Percentiles rank a stretch among this genome's conserved stretches.
phyloP scores from a whole-genome alignment of 2,113 vertebrate species.

The Gymnobelideus leadbeateri region DNA sequence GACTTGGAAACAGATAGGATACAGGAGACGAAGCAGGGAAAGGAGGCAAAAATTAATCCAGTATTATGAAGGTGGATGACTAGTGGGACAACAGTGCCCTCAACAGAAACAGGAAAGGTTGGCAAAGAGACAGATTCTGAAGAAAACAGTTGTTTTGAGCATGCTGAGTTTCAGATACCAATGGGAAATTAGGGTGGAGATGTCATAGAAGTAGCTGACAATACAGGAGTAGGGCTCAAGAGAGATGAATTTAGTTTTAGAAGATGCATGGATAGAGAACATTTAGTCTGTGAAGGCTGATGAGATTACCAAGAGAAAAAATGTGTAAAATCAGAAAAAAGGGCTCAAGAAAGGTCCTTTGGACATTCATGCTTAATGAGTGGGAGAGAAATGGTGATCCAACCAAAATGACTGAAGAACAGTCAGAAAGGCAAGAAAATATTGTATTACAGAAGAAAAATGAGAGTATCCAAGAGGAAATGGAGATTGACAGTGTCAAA shows the following conservation, averaged over 20 bases:
- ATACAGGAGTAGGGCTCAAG: background rate
- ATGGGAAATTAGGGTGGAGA: background rate
- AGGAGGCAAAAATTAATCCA: background rate
- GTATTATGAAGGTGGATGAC: background rate
- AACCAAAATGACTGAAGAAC: background rate
- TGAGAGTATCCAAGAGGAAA: background rate
- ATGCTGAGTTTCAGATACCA: background rate
- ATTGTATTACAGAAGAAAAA: background rate
- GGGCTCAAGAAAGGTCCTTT: background rate
- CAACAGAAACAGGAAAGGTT: background rate
- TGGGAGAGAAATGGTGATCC: background rate
- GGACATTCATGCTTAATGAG: background rate
- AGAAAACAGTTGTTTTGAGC: background rate
- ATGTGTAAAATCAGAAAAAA: background rate
- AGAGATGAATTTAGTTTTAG: background rate
- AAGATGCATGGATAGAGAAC: background rate
- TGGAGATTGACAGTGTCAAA: background rate
- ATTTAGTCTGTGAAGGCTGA: background rate
- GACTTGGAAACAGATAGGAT: background rate
- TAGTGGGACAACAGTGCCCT: background rate
- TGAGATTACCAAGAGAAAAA: background rate
- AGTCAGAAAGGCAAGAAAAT: background rate
- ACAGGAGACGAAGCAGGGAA: background rate
- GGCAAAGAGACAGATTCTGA: background rate
- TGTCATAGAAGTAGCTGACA: background rate